Evolutionary conservation across 2,113 vertebrate genomes (phyloP).

Genomic region (Pandion haliaetus): DNA sequence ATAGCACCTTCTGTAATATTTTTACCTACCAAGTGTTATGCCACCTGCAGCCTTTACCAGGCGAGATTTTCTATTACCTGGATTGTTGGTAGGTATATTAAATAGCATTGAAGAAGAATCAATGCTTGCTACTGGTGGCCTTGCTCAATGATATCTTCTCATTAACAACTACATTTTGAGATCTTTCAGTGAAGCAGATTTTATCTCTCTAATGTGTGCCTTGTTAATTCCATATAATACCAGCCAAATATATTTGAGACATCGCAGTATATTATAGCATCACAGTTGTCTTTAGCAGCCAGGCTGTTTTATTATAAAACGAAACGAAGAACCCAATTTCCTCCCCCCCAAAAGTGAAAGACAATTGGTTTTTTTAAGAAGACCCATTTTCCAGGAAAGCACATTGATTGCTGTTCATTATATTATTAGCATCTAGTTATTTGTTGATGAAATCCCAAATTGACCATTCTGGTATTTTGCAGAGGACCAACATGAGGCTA

Average conservation of each 20-base stretch:
- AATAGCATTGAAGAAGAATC: not conserved
- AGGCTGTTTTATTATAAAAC: not conserved
- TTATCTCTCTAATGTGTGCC: slow-evolving; percentile 46
- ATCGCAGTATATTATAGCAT: not conserved
- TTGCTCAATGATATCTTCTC: slow-evolving; percentile 33
- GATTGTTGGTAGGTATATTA: not conserved
- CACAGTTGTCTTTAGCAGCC: slow-evolving; percentile 38
- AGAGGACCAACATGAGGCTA: slow-evolving; percentile 10
- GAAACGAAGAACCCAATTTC: not conserved
- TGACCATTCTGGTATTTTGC: not conserved
- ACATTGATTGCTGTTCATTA: not conserved
- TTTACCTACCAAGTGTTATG: not conserved
- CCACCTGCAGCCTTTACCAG: not conserved
- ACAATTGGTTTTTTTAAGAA: not conserved
- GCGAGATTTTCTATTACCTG: not conserved
- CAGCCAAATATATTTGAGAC: slow-evolving; percentile 52
- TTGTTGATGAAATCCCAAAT: slow-evolving; percentile 43
- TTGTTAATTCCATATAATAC: slow-evolving; percentile 62
- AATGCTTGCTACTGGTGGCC: not conserved
- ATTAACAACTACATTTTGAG: slow-evolving; percentile 54
- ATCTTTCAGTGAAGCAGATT: slow-evolving; percentile 56
- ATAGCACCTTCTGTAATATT: not conserved
- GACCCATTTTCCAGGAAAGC: not conserved
- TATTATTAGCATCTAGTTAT: slow-evolving; percentile 7
- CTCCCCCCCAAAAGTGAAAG: not conserved